Evolutionary conservation across 2,113 vertebrate genomes (phyloP), one percentile per base, ranked within the genome.

Genomic region (Psophia crepitans): DNA sequence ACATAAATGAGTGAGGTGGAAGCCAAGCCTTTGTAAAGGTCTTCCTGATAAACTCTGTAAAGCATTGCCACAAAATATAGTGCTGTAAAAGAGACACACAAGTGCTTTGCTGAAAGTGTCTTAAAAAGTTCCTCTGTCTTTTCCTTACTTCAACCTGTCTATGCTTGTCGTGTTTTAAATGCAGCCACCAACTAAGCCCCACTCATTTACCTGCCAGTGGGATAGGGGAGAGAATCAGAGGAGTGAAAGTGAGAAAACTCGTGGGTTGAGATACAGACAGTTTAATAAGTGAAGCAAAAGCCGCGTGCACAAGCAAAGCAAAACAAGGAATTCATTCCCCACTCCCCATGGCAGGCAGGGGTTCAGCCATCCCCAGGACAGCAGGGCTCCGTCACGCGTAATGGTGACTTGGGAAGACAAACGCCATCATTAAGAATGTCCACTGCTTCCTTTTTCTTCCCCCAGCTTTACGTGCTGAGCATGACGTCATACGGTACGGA

Each of bases 121-220:
- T 54, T 80, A 58, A 75, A 78, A 65, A 44, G 56, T 30, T 77
- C 65, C 61, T 65, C n/a, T 53, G 23, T n/a, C 74, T 78, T 49
- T 75, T 43, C 6, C 30, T 74, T 74, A 56, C 26, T 66, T 86
- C 48, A 84, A 1, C 15, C 17, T 54, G 71, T 79, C 66, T 46
- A 23, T 37, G 60, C 33, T 44, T 65, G 16, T 30, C 3, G 0
- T 32, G n/a, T n/a, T 46, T 63, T 43, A 65, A 73, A 27, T 11
- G 22, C 27, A 60, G 43, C 27, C 3, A 0, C 12, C 53, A 65
- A 35, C 13, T 22, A 9, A 73, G 35, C 51, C 6, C 43, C 26
- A 2, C n/a, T 71, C 4, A 0, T 32, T 68, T 19, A 33, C 3
- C 7, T 9, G 13, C 11, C 0, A 0, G 6, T 44, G 33, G 37